Evolutionary conservation across 2,888 invertebrate species (phyloP).

Genomic region (Furcula furcula): DNA sequence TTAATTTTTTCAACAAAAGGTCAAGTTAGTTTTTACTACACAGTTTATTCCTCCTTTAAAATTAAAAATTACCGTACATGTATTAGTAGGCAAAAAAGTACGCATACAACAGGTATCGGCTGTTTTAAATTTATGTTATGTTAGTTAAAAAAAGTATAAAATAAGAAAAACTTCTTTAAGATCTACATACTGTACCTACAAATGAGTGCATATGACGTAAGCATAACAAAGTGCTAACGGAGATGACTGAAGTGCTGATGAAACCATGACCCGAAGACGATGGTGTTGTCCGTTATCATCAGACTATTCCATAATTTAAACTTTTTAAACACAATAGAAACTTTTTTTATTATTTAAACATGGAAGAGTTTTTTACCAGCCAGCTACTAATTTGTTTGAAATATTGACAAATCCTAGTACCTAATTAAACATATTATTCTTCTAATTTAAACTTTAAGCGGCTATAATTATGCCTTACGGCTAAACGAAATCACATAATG

Average conservation of each 20-base stretch:
- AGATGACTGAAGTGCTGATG: conserved; percentile 31
- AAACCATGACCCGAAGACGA: conserved; percentile 21
- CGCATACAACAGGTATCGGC: no score
- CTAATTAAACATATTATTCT: no score
- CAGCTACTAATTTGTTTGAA: no score
- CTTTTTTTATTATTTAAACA: no score
- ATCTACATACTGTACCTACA: conserved; percentile 22
- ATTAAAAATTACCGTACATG: no score
- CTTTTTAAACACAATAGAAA: background rate
- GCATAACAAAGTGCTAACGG: conserved; percentile 38
- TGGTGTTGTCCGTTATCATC: background rate
- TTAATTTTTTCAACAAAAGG: background rate
- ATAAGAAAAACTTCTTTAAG: no score
- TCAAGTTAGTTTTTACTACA: background rate
- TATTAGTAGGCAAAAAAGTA: no score
- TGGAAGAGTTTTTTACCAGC: no score
- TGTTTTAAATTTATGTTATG: no score
- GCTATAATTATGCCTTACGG: background rate
- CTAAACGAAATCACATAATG: conserved; percentile 2
- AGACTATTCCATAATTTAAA: background rate
- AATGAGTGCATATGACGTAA: conserved; percentile 32
- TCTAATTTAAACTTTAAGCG: no score
- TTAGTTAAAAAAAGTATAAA: background rate
- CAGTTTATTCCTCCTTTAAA: no score
- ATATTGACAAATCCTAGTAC: no score